Evolutionary conservation across 2,797 vertebrate species (phyloP).

Genomic region (Emys orbicularis): DNA sequence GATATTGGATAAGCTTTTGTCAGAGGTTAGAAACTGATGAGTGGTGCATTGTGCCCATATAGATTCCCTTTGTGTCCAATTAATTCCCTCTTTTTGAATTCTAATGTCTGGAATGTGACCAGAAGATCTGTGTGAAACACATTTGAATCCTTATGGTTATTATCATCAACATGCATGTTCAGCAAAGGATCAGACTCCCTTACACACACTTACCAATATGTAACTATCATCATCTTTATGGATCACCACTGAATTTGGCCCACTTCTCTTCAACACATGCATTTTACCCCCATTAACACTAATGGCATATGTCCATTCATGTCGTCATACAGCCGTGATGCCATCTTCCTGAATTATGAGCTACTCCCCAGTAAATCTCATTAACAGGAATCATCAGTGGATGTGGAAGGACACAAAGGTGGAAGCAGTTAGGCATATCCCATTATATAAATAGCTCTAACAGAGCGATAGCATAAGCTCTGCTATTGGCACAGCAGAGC

Average conservation of each 20-base stretch:
- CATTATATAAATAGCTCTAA: constrained; percentile 40
- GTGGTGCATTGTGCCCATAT: neutral
- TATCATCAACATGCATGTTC: neutral
- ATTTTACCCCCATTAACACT: neutral
- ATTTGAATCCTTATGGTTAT: neutral
- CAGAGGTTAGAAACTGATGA: neutral
- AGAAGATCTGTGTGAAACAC: neutral
- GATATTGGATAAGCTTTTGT: neutral
- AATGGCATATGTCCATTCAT: neutral
- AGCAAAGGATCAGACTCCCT: neutral
- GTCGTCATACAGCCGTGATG: accelerated
- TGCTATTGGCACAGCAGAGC: constrained; percentile 38
- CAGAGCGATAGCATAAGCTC: constrained; percentile 19
- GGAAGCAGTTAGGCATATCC: constrained; percentile 40
- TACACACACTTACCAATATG: neutral
- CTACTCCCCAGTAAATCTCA: neutral
- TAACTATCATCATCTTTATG: neutral
- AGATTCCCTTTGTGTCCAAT: neutral
- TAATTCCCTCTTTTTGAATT: neutral
- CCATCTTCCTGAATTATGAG: accelerated
- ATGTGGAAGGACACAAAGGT: constrained; percentile 30
- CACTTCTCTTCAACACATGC: neutral
- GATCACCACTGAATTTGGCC: neutral
- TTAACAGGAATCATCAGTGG: neutral
- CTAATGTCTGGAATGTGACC: neutral